Evolutionary conservation across 1,140 invertebrate genomes (phyloP), one percentile per base, ranked within the genome.

Genomic region (Eupristina koningsbergeri): DNA sequence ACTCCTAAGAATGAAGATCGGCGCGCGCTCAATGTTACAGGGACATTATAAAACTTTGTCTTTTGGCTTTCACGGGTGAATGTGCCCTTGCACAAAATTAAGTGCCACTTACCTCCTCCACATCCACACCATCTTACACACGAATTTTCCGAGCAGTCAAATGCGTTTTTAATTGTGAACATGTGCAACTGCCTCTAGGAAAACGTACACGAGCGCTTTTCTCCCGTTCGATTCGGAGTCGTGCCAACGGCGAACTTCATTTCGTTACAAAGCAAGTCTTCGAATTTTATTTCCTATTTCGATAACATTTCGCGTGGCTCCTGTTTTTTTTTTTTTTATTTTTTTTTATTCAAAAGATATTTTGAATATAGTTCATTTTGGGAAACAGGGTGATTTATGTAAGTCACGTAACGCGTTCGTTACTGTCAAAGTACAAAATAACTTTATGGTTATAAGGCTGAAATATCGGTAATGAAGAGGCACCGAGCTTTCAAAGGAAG

Each of bases 391-490:
- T 81, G 69, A 81, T 74, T 81, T 73, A 50, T 53, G 47, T 41
- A 22, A 26, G 67, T 61, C 41, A 64, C 31, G 80, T 47, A n/a
- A 75, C 45, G 26, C 74, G 29, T 47, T 76, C 73, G 50, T 77
- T 77, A 53, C 67, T 73, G 17, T 71, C 76, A 63, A 63, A 58
- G 82, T 19, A 73, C 8, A 83, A 83, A 69, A 69, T 75, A 83
- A 31, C 45, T 34, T 58, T 69, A 58, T 13, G 74, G 64, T 83
- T 71, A 83, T 58, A 34, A 78, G 75, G 17, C 63, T 45, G 47
- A 83, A 83, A 78, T 71, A 78, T 83, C 81, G 81, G 75, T 64
- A 61, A 78, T 50, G 75, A 76, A 82, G 45, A 36, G 36, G 6
- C 73, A 15, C 19, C 19, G 26, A 31, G 47, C 74, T 79, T 73